These are phyloP conservation scores for Euplexia lucipara DNA, from an alignment of 2,888 invertebrate genomes.

Conservation along the genomic window DNA sequence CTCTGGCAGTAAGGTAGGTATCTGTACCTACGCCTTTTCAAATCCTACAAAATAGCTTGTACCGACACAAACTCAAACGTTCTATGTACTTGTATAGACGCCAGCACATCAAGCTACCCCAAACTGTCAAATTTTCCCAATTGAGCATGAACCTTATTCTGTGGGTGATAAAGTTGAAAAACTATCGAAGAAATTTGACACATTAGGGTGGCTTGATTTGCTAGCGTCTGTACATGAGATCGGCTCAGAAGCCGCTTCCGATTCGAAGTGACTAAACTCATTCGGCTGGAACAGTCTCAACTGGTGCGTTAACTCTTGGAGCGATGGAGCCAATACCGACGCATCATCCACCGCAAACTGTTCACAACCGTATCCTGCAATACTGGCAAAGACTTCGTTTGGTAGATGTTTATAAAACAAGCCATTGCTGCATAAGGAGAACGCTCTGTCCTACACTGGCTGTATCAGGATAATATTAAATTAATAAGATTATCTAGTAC, in stretches of 20 bases:
- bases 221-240: background rate
- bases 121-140: no score
- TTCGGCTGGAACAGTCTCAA: background rate
- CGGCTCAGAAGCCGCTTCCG: constrained; percentile 1
- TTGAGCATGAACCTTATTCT: no score
- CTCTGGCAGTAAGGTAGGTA: no score
- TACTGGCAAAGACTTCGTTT: background rate
- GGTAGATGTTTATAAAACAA: background rate
- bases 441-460: no score
- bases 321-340: background rate
- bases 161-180: no score
- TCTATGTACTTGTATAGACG: background rate
- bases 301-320: background rate
- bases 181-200: no score
- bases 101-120: no score
- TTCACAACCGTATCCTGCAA: background rate
- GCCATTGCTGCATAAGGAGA: background rate
- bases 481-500: background rate
- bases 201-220: no score
- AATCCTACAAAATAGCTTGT: no score
- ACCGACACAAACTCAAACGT: background rate
- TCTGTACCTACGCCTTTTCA: no score
- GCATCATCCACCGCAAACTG: background rate
- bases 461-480: background rate
- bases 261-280: background rate